Evolutionary conservation across 2,797 vertebrate species (phyloP), one percentile per base, ranked within the genome.

Genomic region (Ispidina picta): DNA sequence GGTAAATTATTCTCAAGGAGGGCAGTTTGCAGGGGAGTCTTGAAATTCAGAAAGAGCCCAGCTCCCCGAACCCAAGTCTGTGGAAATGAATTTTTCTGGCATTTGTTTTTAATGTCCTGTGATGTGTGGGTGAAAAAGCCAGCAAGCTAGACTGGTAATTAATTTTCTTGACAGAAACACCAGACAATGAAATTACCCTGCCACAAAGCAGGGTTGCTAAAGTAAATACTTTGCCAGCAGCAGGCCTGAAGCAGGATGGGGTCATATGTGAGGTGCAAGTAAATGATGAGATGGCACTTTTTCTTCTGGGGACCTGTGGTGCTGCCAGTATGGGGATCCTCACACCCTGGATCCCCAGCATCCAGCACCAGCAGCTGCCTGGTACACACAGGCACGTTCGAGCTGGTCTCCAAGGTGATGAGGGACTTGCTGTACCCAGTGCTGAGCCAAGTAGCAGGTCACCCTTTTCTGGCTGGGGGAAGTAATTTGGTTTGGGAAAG

Each of bases 111-210:
- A 93, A 91, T 90, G 86, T 58, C 93, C 92, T 94, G 62, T 93
- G 92, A 94, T 91, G 79, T 95, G 95, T 94, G 89, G 92, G 89
- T 92, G 64, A 96, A 93, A 95, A 92, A 95, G 86, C 83, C 88
- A 86, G 96, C 0, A 2, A 94, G 87, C 76, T 91, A 83, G 90
- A 89, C 89, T 91, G 88, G 90, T 97, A 96, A 96, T 97, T 97
- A 96, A 96, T 97, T 97, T 95, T 95, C 84, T 86, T 95, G 96
- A 95, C 96, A 95, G 94, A 96, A 95, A 97, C 86, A 92, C 88
- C 93, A 94, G 93, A 96, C 96, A 95, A 95, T 95, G 92, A 95
- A 95, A 96, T 97, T 95, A 95, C 76, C 77, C 81, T 94, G 94
- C 95, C 92, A 89, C 93, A 91, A 88, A 92, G 73, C 89, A 90